These are phyloP conservation scores for Busseola fusca DNA, from an alignment of 2,888 invertebrate genomes.

Conservation along the genomic window DNA sequence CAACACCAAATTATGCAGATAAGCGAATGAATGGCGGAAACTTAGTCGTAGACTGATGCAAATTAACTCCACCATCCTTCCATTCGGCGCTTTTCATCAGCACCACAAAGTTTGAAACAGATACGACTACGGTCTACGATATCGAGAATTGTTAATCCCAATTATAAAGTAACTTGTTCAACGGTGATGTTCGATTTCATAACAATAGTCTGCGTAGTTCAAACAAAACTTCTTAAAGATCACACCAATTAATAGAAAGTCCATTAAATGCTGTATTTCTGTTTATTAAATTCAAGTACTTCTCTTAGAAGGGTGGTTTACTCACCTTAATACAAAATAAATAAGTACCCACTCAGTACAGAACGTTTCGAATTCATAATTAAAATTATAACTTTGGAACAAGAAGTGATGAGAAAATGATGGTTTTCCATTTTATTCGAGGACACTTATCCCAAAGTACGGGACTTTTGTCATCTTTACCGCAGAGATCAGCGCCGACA, in stretches of 20 bases:
- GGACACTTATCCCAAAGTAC: conserved; percentile 68
- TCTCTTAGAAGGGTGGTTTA: conserved; percentile 55
- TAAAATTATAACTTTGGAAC: conserved; percentile 80
- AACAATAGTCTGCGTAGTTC: conserved; percentile 41
- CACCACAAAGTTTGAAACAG: conserved; percentile 78
- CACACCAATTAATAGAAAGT: conserved; percentile 61
- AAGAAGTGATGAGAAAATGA: conserved; percentile 78
- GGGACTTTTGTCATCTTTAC: conserved; percentile 65
- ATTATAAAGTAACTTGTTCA: conserved; percentile 69
- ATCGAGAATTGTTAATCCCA: conserved; percentile 70
- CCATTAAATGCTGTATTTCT: conserved; percentile 56
- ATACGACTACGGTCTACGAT: conserved; percentile 68
- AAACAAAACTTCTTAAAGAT: conserved; percentile 55
- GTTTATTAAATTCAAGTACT: conserved; percentile 61
- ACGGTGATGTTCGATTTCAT: conserved; percentile 45
- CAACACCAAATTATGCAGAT: conserved; percentile 86
- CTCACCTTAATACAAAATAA: conserved; percentile 65
- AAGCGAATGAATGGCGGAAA: conserved; percentile 85
- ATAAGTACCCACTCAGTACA: conserved; percentile 69
- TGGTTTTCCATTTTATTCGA: conserved; percentile 82
- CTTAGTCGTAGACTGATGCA: conserved; percentile 84
- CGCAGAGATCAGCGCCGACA: conserved; percentile 58
- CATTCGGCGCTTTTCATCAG: conserved; percentile 81
- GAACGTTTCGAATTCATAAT: conserved; percentile 77
- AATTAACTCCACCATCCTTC: conserved; percentile 83